Conservation (phyloP, 2,113 vertebrate genomes). For the Myotis davidii region DNA sequence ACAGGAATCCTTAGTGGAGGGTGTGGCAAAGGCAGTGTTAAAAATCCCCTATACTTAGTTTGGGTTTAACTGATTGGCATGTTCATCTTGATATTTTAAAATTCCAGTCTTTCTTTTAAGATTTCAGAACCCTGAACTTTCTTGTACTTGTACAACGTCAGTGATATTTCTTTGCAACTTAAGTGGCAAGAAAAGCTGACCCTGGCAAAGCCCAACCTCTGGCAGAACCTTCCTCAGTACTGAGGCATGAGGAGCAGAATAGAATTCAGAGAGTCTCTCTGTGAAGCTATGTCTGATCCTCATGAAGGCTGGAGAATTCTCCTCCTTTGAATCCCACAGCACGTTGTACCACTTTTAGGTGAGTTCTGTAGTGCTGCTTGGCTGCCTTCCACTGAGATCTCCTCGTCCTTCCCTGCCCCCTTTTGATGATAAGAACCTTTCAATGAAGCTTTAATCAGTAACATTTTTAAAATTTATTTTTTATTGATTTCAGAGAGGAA, state of each 20-base stretch:
- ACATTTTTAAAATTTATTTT: not conserved
- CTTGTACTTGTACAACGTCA: not conserved
- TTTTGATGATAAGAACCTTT: not conserved
- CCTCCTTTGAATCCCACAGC: not conserved
- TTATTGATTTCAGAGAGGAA: too few relatives aligned
- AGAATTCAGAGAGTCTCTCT: not conserved
- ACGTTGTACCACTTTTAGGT: not conserved
- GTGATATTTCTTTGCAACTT: constrained; percentile 20
- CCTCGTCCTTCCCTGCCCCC: accelerated
- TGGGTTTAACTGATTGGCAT: not conserved
- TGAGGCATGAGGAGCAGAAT: not conserved
- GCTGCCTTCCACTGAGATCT: not conserved
- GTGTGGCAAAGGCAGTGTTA: not conserved
- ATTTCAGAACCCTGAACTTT: constrained; percentile 1
- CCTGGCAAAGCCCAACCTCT: not conserved
- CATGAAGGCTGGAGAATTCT: not conserved
- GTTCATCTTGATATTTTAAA: constrained; percentile 16
- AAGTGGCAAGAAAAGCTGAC: constrained; percentile 20
- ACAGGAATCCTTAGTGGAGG: not conserved
- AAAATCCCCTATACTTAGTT: not conserved
- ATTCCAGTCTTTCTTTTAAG: not conserved
- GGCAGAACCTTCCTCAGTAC: not conserved
- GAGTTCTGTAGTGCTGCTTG: not conserved
- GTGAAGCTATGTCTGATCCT: not conserved
- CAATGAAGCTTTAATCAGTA: not conserved